These are phyloP conservation scores for Chymomyza procnemis DNA, from an alignment of 2,888 invertebrate species.

Conservation along the genomic window DNA sequence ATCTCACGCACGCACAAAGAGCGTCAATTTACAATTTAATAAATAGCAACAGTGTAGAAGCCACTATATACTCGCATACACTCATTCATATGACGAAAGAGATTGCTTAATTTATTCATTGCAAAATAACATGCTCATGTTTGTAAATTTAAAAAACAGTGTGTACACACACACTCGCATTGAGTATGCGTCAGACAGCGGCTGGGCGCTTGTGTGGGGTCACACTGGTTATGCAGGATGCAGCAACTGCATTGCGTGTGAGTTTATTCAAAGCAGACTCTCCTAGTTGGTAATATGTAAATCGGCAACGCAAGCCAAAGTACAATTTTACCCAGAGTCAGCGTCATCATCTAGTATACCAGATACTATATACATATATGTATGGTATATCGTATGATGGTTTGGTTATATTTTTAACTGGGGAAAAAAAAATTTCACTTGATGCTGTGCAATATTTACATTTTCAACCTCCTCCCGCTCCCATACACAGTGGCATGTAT, in stretches of 20 bases:
- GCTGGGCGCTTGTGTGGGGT: neutral
- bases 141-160: conserved; percentile 72
- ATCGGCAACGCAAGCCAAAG: conserved; percentile 60
- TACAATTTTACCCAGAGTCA: conserved; percentile 52
- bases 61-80: neutral
- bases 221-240: neutral
- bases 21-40: neutral
- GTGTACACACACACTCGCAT: conserved; percentile 41
- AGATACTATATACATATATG: neutral
- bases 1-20: neutral
- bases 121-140: conserved; percentile 71
- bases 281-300: conserved; percentile 65
- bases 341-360: conserved; percentile 25
- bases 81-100: neutral
- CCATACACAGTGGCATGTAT: no score
- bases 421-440: conserved; percentile 55
- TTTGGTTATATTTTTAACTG: conserved; percentile 42
- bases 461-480: no score
- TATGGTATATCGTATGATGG: neutral
- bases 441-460: conserved; percentile 56
- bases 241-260: conserved; percentile 18
- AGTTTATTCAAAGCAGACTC: conserved; percentile 72
- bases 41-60: conserved; percentile 30
- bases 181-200: neutral
- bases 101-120: conserved; percentile 65